Percentiles rank a stretch among this genome's conserved stretches.
These are phyloP conservation scores for Apamea monoglypha DNA, from an alignment of 2,888 invertebrate genomes.

Conservation along the genomic window DNA sequence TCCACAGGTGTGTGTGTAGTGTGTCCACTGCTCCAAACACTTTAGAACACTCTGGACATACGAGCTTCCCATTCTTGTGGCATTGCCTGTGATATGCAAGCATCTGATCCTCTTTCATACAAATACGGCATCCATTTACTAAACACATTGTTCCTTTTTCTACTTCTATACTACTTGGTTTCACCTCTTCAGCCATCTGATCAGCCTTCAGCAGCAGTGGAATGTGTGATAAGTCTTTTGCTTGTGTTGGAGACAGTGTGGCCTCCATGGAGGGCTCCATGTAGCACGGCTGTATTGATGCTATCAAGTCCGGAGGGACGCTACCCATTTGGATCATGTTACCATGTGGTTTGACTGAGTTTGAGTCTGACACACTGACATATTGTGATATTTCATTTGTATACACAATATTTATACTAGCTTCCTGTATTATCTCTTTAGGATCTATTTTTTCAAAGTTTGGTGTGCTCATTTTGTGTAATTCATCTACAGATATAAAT, in stretches of 20 bases:
- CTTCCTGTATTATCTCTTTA: conserved; percentile 87
- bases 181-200: conserved; percentile 61
- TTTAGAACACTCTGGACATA: conserved; percentile 93
- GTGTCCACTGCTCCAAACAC: conserved; percentile 91
- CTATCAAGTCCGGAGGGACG: conserved; percentile 86
- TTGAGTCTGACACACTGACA: conserved; percentile 79
- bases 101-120: conserved; percentile 90
- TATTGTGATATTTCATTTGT: conserved; percentile 84
- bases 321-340: conserved; percentile 82
- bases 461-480: conserved; percentile 87
- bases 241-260: conserved; percentile 68
- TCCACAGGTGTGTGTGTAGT: conserved; percentile 95
- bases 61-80: conserved; percentile 87
- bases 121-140: conserved; percentile 89
- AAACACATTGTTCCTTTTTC: conserved; percentile 85
- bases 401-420: conserved; percentile 88
- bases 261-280: conserved; percentile 62
- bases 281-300: conserved; percentile 80
- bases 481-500: conserved; percentile 86
- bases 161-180: conserved; percentile 61
- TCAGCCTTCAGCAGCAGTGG: conserved; percentile 72
- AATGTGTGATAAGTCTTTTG: conserved; percentile 66
- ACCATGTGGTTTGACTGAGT: conserved; percentile 73
- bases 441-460: conserved; percentile 88
- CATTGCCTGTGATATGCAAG: conserved; percentile 92